Percentiles rank a stretch among this genome's conserved stretches.
These are phyloP conservation scores for Megaceryle torquata DNA, from an alignment of 2,113 vertebrate species.

Conservation along the genomic window DNA sequence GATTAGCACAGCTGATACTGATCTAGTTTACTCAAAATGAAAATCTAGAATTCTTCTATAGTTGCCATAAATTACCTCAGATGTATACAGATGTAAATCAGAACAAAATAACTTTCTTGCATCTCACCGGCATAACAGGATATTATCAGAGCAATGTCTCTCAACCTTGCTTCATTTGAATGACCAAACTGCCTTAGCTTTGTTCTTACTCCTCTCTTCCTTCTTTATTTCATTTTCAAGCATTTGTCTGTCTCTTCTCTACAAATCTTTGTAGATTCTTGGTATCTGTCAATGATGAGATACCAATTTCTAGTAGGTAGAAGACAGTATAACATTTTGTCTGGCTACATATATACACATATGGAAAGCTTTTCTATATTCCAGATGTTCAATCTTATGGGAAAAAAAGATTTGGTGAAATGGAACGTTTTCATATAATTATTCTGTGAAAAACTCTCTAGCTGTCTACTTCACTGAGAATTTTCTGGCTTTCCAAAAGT, in stretches of 20 bases:
- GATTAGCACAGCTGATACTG: neutral
- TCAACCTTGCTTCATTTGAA: neutral
- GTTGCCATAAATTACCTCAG: neutral
- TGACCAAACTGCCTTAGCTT: neutral
- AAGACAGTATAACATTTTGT: conserved; percentile 13
- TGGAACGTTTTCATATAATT: conserved; percentile 45
- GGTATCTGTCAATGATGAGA: neutral
- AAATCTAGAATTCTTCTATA: neutral
- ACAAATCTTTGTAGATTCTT: neutral
- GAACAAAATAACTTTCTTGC: neutral
- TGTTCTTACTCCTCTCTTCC: neutral
- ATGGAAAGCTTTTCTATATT: neutral
- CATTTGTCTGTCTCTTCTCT: neutral
- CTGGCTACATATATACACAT: neutral
- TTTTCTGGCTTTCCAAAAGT: conserved; percentile 19
- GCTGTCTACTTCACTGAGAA: conserved; percentile 24
- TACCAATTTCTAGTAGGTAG: neutral
- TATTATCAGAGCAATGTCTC: neutral
- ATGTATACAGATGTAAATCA: neutral
- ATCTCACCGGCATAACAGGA: neutral
- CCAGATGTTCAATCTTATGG: conserved; percentile 65
- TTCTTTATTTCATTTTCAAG: neutral
- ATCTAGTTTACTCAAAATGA: neutral
- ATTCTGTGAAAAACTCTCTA: conserved; percentile 40
- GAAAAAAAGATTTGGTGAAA: conserved; percentile 45